Evolutionary conservation across 2,888 invertebrate species (phyloP).

Genomic region (Drosophila phalerata): DNA sequence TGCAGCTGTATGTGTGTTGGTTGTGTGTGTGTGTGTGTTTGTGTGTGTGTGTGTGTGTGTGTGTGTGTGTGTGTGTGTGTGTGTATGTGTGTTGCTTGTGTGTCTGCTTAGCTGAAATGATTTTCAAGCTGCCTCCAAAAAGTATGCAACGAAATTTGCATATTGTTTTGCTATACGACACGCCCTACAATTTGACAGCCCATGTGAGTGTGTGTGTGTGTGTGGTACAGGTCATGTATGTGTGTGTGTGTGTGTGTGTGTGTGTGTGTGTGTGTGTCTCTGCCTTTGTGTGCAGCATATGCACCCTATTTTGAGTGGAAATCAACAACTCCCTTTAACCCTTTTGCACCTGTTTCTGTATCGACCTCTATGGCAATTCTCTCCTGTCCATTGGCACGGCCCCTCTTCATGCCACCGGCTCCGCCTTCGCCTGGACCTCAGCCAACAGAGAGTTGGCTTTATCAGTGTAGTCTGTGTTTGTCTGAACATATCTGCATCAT

Average conservation of each 20-base stretch:
- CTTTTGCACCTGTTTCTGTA: conserved; percentile 57
- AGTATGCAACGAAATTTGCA: conserved; percentile 81
- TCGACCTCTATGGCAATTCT: not conserved
- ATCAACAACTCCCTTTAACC: conserved; percentile 53
- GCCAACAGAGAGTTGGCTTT: conserved; percentile 31
- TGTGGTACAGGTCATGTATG: not conserved
- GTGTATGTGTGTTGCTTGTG: conserved; percentile 24
- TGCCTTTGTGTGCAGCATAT: conserved; percentile 43
- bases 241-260: conserved; percentile 14
- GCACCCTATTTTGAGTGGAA: conserved; percentile 46
- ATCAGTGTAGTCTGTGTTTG: conserved; percentile 38
- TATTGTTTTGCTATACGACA: conserved; percentile 67
- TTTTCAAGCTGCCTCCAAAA: conserved; percentile 78
- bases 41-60: conserved; percentile 38
- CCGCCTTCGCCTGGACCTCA: no score
- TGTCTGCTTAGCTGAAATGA: conserved; percentile 76
- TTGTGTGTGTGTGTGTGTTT: conserved; percentile 21
- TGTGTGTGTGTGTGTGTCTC: conserved; percentile 15
- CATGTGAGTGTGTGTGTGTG: conserved; percentile 3
- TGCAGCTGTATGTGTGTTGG: conserved; percentile 19
- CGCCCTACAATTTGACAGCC: conserved; percentile 10
- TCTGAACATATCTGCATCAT: conserved; percentile 67
- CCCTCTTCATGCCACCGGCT: not conserved
- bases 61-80: conserved; percentile 27
- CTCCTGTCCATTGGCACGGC: not conserved